Evolutionary conservation across 2,888 invertebrate genomes (phyloP), one percentile per base, ranked within the genome.

Genomic region (Meghimatium bilineatum): DNA sequence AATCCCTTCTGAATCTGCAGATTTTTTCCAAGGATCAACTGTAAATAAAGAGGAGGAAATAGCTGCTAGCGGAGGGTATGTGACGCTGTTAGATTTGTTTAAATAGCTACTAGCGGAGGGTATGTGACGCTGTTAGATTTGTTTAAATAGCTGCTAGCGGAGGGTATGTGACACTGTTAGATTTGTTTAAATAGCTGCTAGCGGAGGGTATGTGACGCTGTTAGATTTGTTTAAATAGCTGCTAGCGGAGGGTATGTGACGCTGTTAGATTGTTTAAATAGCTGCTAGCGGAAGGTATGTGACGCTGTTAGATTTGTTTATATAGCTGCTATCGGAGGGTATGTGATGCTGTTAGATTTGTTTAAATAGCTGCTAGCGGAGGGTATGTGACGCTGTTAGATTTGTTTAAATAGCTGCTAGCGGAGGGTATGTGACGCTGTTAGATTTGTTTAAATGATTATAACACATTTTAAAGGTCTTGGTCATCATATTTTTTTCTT

Each of bases 11-110:
- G 84, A 80, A n/a, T 29, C 83, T 34, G 63, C 63, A 44, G 49
- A 69, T 34, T 75, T 63, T 60, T 67, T 74, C 67, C 32, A n/a
- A 12, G 78, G 81, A 1, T 29, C 23, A 1, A 14, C 71, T 67
- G 67, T 26, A 6, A 52, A 49, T 2, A 77, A 83, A 26, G 74
- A 76, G 71, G 84, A 80, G 56, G 84, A 84, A 34, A 77, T 69
- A 26, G 29, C 71, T 29, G 80, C 84, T 75, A 84, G 84, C 67
- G 84, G 80, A 34, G 84, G 84, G 84, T 84, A 77, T 77, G 77
- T 77, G 29, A 36, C 34, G 23, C 0, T 60, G 14, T 8, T 44
- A 44, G 44, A 44, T 44, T 44, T 8, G 5, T 44, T 5, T 44
- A 44, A 44, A 44, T 8, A 44, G 44, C 71, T 29, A 75, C 84